These are phyloP conservation scores for Saxidomus purpurata DNA, from an alignment of 1,140 invertebrate genomes.

Conservation along the genomic window DNA sequence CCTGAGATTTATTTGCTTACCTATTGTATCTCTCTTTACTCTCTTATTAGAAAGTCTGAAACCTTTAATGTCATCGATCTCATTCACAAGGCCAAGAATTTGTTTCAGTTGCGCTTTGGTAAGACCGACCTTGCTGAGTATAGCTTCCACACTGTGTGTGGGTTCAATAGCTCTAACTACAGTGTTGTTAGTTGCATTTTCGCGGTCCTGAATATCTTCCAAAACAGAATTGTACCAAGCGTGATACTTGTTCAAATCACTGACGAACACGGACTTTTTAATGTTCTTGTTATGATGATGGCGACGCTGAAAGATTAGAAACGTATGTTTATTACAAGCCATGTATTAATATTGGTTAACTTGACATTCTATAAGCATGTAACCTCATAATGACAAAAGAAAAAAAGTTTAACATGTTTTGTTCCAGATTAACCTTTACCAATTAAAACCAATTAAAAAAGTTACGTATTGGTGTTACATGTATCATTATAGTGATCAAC, in stretches of 20 bases:
- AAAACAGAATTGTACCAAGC: constrained; percentile 8
- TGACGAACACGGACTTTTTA: background rate
- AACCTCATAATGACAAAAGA: no score
- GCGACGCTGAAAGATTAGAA: background rate
- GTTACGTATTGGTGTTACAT: no score
- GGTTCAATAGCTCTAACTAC: background rate
- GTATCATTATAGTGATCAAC: no score
- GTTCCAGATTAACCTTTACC: no score
- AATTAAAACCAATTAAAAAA: no score
- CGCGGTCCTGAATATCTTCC: background rate
- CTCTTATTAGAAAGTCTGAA: background rate
- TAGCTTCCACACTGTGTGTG: background rate
- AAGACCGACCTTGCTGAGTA: background rate
- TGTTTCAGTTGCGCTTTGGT: constrained; percentile 28
- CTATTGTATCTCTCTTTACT: background rate
- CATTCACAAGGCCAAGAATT: background rate
- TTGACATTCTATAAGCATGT: no score
- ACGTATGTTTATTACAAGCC: background rate
- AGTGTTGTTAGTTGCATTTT: background rate
- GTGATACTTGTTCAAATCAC: background rate
- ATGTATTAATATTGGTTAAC: no score
- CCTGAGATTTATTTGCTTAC: background rate
- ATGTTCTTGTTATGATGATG: background rate
- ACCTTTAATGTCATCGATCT: background rate
- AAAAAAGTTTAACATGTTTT: no score